phyloP scores from a whole-genome alignment of 2,797 vertebrate genomes.

The Enteromius treurensis region DNA sequence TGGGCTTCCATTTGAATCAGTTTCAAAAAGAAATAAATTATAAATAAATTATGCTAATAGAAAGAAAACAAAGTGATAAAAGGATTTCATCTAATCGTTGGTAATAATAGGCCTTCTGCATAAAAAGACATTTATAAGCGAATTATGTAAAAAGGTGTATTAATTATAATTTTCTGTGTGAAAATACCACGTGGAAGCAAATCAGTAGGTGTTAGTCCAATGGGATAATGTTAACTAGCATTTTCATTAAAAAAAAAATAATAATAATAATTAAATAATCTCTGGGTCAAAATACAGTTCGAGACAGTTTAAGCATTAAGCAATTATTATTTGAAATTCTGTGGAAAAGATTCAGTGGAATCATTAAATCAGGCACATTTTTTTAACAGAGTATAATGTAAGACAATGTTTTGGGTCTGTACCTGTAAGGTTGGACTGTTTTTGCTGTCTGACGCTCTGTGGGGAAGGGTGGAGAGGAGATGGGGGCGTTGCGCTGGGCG shows the following conservation, averaged over 20 bases:
- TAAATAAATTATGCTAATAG: background rate
- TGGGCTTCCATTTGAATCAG: background rate
- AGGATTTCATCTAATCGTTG: background rate
- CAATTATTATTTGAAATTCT: background rate
- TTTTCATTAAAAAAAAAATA: background rate
- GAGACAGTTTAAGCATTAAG: background rate
- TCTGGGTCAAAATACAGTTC: background rate
- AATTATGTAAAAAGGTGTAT: background rate
- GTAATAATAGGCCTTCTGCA: background rate
- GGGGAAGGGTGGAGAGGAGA: conserved; percentile 95
- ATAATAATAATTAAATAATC: too few species aligned
- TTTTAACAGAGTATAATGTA: background rate
- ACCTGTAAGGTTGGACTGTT: conserved; percentile 97
- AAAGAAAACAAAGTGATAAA: background rate
- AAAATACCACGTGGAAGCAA: background rate
- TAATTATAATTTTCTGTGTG: background rate
- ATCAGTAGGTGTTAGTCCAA: background rate
- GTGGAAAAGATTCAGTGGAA: background rate
- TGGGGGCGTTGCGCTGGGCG: conserved; percentile 93
- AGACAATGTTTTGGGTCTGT: conserved; percentile 51
- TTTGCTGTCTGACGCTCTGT: conserved; percentile 91
- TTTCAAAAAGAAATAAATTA: rapidly evolving
- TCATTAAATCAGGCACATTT: background rate
- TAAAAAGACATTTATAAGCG: background rate
- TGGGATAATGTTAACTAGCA: background rate